Base-by-base conservation (phyloP, 2,113 vertebrate species). In the Camelus dromedarius region DNA sequence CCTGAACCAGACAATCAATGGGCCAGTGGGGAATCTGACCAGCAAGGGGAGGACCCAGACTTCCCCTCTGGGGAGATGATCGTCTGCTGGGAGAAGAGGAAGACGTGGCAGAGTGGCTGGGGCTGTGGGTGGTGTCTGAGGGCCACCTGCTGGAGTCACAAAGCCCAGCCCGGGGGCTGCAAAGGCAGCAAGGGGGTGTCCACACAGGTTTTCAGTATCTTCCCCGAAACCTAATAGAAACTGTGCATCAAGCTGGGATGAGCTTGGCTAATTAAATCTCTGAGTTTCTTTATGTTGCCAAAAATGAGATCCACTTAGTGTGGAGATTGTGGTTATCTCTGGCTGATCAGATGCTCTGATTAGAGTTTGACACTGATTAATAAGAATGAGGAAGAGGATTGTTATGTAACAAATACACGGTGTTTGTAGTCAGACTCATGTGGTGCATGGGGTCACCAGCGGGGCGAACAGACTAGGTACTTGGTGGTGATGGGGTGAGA, bases 221-320 rank as follows among this genome's bases (percentile, higher is more conserved):
- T 26, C 89, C 38, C 83, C 60, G 48, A 38, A 88, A 75, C 35
- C 50, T 81, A n/a, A 62, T 7, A 50, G 66, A 35, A 86, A 60
- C 8, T 1, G 8, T 2, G 3, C 1, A 2, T 26, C 60, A 50
- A 67, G 13, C 38, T 6, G 4, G 24, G 38, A 46, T 12, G 60
- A 62, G 48, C 46, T 46, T 13, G 84, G 19, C 52, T 19, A 30
- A 86, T n/a, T 35, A 70, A 75, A 75, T 81, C 50, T 48, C 15
- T 3, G 19, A 24, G 8, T 22, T 60, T 60, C 54, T 28, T 69
- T 72, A 67, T 16, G 32, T 38, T 54, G 5, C 28, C n/a, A 77
- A 58, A 80, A 89, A 58, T 64, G 16, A 88, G 42, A 48, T 9
- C 1, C 2, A 70, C 42, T 52, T 28, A 20, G 22, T 32, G 22